These are phyloP conservation scores for Octodon degus DNA, from an alignment of 2,113 vertebrate species.

Conservation along the genomic window DNA sequence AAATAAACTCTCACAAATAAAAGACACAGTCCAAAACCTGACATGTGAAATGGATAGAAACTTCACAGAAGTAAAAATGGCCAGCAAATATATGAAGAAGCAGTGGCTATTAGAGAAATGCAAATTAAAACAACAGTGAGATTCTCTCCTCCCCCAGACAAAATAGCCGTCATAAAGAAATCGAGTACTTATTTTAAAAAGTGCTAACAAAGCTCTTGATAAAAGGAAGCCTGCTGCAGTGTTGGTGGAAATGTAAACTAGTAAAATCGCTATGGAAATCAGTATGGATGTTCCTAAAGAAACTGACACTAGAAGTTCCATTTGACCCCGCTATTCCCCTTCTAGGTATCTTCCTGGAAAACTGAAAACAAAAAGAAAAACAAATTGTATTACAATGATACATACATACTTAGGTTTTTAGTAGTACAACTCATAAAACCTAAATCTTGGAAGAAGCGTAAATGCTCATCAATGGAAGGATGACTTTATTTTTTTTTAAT, in stretches of 20 bases:
- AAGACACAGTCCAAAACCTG: not conserved
- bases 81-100: not conserved
- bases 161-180: not conserved
- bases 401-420: not conserved
- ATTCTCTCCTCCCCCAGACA: not conserved
- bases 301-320: not conserved
- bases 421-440: not conserved
- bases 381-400: not conserved
- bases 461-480: not conserved
- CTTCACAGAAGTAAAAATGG: not conserved
- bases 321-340: not conserved
- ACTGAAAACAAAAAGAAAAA: not conserved
- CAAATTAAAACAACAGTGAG: not conserved
- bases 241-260: not conserved
- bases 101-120: not conserved
- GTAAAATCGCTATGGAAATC: not conserved
- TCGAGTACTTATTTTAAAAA: not conserved
- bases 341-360: not conserved
- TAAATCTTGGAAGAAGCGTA: not conserved
- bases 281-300: not conserved
- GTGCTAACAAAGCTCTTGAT: not conserved
- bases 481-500: not conserved
- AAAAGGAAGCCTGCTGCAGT: not conserved
- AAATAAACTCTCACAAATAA: not conserved
- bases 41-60: not conserved